Evolutionary conservation across 2,113 vertebrate genomes (phyloP).

Genomic region (Halichoeres trimaculatus): DNA sequence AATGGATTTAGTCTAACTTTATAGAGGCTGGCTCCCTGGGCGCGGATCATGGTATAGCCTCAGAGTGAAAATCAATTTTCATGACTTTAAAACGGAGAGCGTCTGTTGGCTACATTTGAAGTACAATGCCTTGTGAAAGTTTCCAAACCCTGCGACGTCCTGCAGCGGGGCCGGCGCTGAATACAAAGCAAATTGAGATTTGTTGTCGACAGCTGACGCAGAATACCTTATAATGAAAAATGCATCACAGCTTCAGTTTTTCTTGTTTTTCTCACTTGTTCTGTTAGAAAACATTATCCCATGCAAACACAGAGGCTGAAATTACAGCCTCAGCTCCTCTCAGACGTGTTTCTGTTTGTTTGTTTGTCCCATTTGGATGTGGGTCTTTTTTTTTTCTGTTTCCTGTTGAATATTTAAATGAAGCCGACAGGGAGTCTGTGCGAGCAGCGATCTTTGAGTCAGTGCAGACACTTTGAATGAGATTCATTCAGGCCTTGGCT

Average conservation of each 20-base stretch:
- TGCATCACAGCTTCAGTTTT: neutral
- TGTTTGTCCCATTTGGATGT: constrained; percentile 28
- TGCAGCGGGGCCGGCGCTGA: constrained; percentile 25
- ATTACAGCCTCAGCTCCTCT: constrained; percentile 5
- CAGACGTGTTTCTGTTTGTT: constrained; percentile 24
- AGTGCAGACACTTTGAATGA: constrained; percentile 29
- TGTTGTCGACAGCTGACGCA: constrained; percentile 5
- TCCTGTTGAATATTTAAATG: neutral
- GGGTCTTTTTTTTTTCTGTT: neutral
- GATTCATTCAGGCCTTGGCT: constrained; percentile 11
- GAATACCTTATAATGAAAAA: constrained; percentile 11
- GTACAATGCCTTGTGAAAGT: constrained; percentile 44
- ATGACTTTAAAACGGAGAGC: constrained; percentile 59
- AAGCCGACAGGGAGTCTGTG: constrained; percentile 21
- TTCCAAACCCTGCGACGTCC: constrained; percentile 25
- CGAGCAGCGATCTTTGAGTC: constrained; percentile 19
- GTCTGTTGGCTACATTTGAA: constrained; percentile 38
- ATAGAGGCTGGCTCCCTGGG: constrained; percentile 41
- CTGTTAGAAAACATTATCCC: neutral
- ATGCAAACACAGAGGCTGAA: constrained; percentile 1
- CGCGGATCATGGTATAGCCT: constrained; percentile 36
- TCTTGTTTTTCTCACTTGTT: neutral
- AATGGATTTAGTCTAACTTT: constrained; percentile 53
- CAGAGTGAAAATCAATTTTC: constrained; percentile 65
- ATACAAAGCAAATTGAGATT: constrained; percentile 42